Evolutionary conservation across 2,113 vertebrate genomes (phyloP).

Genomic region (Hippocampus zosterae): DNA sequence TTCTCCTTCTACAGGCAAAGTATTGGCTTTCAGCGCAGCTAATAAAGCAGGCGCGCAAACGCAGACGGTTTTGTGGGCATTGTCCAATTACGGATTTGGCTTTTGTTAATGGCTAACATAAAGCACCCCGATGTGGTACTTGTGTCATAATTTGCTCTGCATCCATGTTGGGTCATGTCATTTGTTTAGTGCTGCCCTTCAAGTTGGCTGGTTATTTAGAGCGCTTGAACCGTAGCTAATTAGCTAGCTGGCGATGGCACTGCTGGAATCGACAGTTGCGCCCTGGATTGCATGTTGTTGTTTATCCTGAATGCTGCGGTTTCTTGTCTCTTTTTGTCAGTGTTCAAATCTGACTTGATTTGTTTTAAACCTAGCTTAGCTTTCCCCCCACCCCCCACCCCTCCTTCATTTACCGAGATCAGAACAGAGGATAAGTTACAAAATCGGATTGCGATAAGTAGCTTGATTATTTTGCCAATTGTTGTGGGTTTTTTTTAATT

Average conservation of each 20-base stretch:
- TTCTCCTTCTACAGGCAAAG: conserved; percentile 59
- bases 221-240: conserved; percentile 65
- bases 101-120: conserved; percentile 47
- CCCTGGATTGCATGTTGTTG: conserved; percentile 53
- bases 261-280: conserved; percentile 58
- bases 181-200: conserved; percentile 63
- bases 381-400: conserved; percentile 19
- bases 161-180: conserved; percentile 53
- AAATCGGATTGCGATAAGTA: conserved; percentile 69
- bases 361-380: conserved; percentile 11
- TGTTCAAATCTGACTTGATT: conserved; percentile 2
- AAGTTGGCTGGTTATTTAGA: conserved; percentile 63
- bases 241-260: conserved; percentile 59
- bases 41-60: conserved; percentile 36
- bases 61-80: conserved; percentile 27
- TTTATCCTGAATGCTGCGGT: conserved; percentile 26
- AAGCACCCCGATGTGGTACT: conserved; percentile 29
- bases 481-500: conserved; percentile 40
- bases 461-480: conserved; percentile 68
- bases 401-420: conserved; percentile 32
- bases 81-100: conserved; percentile 27
- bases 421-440: conserved; percentile 60
- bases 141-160: conserved; percentile 57
- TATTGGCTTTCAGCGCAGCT: conserved; percentile 59
- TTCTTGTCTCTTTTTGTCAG: background rate